Percentiles rank a stretch among this genome's conserved stretches.
phyloP scores from a whole-genome alignment of 2,113 vertebrate genomes.

The Eclectus roratus region DNA sequence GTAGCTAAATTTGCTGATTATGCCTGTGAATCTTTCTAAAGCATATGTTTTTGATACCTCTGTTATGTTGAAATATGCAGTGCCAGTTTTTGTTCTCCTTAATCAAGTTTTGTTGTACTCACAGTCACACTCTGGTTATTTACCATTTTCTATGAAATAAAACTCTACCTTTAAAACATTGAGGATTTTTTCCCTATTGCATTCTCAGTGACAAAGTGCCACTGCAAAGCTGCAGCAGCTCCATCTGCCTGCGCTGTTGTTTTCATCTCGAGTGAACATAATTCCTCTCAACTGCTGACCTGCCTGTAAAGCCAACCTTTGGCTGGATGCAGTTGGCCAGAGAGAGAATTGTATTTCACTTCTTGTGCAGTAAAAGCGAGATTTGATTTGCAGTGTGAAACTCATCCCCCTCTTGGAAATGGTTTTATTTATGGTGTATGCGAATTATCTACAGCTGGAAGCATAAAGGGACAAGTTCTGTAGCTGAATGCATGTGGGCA shows the following conservation, averaged over 20 bases:
- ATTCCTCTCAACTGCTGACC: neutral
- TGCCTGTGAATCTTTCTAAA: neutral
- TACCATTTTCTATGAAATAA: neutral
- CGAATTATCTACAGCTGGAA: neutral
- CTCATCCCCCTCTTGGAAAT: neutral
- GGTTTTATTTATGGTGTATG: neutral
- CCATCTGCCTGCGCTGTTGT: neutral
- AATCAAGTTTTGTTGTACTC: neutral
- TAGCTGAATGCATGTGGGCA: neutral
- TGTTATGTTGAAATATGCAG: neutral
- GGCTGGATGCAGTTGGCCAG: neutral
- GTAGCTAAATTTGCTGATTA: neutral
- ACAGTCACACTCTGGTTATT: neutral
- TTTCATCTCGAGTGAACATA: neutral
- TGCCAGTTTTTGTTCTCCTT: neutral
- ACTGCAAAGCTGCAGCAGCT: neutral
- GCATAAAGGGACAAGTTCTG: neutral
- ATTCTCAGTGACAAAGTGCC: neutral
- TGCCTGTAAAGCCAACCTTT: neutral
- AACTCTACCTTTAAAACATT: neutral
- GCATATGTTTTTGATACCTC: neutral
- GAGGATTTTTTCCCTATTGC: fast-evolving
- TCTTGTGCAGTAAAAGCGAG: neutral
- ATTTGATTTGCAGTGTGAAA: neutral
- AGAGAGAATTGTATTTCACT: slow-evolving; percentile 18